These are phyloP conservation scores for Conops quadrifasciatus DNA, from an alignment of 2,888 invertebrate species.

Conservation along the genomic window DNA sequence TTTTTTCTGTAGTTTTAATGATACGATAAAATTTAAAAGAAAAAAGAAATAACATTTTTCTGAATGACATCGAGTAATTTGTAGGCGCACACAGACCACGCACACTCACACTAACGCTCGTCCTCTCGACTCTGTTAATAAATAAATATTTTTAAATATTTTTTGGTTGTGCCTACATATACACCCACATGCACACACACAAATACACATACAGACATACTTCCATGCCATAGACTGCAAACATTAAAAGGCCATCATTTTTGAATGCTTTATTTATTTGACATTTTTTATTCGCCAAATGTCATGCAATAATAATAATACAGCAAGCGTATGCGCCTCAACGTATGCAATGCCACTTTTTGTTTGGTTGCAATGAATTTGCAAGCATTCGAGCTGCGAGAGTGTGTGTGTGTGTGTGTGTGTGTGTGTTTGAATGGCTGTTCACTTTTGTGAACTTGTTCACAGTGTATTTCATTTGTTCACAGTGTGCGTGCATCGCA, in stretches of 20 bases:
- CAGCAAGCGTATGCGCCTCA: constrained; percentile 31
- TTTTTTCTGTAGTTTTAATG: too few relatives aligned
- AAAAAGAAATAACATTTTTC: too few relatives aligned
- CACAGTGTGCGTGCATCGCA: too few relatives aligned
- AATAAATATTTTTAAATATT: too few relatives aligned
- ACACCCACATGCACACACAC: neutral
- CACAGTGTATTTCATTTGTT: too few relatives aligned
- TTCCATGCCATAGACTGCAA: constrained; percentile 35
- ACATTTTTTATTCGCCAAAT: constrained; percentile 42
- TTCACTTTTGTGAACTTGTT: too few relatives aligned
- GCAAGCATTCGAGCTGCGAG: neutral
- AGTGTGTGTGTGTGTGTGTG: neutral
- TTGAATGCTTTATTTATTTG: constrained; percentile 49
- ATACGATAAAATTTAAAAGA: too few relatives aligned
- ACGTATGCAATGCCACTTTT: constrained; percentile 27
- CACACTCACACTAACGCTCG: too few relatives aligned
- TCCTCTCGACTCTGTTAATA: too few relatives aligned
- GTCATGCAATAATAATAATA: constrained; percentile 22
- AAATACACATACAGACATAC: neutral
- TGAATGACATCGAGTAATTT: too few relatives aligned
- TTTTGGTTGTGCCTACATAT: neutral
- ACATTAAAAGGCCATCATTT: constrained; percentile 57
- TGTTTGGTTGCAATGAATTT: neutral
- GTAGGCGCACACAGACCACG: too few relatives aligned
- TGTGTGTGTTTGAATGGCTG: neutral